Evolutionary conservation across 1,140 invertebrate genomes (phyloP), one percentile per base, ranked within the genome.

Genomic region (Carposina sasakii): DNA sequence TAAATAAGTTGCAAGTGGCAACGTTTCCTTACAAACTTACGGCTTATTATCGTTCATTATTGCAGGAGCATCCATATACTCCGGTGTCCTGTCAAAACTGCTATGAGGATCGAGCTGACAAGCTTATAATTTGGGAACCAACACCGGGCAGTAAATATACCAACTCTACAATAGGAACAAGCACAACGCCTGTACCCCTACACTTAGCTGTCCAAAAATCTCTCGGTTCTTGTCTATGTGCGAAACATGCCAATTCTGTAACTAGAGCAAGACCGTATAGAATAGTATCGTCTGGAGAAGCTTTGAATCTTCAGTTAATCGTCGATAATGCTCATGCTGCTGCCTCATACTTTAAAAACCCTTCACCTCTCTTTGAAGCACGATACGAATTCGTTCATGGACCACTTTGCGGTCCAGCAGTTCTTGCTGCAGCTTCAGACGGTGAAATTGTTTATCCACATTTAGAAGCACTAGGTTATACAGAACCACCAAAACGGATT

Each of bases 381-480:
- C 89, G 87, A 5, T 96, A 94, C 67, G 93, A 95, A 70, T 96
- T 96, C 67, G 91, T 94, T 4, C 95, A 96, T 55, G 93, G 93
- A 13, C 94, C 94, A 1, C 81, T 96, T 0, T 96, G 95, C 67
- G 95, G 95, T 0, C 93, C 93, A 2, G 89, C 94, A 0, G 88
- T 93, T 1, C 72, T 96, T 24, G 89, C 91, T 10, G 90, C 94
- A 0, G 88, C 89, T 2, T 89, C 92, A 2, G 93, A 96, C 60
- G 94, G 93, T 0, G 93, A 94, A 70, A 90, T 94, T 10, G 90
- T 93, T 42, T 95, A 95, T 70, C 94, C 94, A 0, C 92, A 93
- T 65, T 92, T 93, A 67, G 93, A 94, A 67, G 93, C 93, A 0
- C 84, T 95, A 30, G 92, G 92, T 2, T 93, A 91, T 60, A 90